Evolutionary conservation across 1,140 invertebrate species (phyloP).

Genomic region (Notospermus geniculatus): DNA sequence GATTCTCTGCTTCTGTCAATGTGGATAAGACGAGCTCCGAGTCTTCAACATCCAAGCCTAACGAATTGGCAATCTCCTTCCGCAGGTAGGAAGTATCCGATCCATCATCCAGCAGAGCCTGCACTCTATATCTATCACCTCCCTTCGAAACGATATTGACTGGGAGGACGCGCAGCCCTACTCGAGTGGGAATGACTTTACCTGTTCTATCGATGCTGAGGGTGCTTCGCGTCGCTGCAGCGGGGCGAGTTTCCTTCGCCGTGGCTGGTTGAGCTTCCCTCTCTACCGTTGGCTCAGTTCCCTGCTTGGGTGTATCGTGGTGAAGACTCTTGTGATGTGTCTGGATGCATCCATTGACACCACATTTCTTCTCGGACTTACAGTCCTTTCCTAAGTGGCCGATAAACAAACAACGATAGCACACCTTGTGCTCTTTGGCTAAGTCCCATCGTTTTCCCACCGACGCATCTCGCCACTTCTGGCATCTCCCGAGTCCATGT

Average conservation of each 20-base stretch:
- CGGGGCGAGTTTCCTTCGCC: too few species aligned
- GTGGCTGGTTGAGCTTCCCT: not conserved
- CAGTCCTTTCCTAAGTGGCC: not conserved
- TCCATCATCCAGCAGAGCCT: constrained; percentile 5
- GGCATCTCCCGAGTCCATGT: not conserved
- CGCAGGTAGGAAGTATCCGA: not conserved
- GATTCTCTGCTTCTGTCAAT: not conserved
- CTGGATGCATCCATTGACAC: not conserved
- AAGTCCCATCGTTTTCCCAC: not conserved
- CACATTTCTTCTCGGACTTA: not conserved
- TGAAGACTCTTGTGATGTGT: not conserved
- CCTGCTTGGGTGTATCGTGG: too few species aligned
- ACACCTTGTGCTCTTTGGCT: not conserved
- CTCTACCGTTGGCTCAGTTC: not conserved
- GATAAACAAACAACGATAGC: not conserved
- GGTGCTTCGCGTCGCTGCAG: not conserved
- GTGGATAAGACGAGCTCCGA: not conserved
- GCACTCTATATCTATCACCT: not conserved
- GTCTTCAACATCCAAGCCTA: not conserved
- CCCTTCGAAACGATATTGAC: not conserved
- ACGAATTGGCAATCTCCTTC: not conserved
- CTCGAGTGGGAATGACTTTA: not conserved
- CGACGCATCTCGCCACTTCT: not conserved
- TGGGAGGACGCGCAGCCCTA: not conserved
- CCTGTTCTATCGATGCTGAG: not conserved